phyloP scores from a whole-genome alignment of 2,113 vertebrate genomes.

The Xenus cinereus region DNA sequence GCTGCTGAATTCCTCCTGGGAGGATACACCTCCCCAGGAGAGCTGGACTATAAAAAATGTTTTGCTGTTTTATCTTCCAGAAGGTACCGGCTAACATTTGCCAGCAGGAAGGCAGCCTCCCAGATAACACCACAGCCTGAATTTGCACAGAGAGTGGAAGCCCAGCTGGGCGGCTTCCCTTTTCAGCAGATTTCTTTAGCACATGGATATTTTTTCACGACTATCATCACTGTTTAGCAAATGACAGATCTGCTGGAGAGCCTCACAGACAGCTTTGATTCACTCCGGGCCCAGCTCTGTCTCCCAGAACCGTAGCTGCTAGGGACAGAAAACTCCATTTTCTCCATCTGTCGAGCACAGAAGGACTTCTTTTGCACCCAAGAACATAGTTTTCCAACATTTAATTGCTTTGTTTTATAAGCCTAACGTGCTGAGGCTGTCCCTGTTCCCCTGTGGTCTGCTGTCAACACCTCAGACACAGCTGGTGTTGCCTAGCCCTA shows the following conservation, averaged over 20 bases:
- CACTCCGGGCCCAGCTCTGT: not conserved
- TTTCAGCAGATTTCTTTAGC: constrained; percentile 37
- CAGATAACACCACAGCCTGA: not conserved
- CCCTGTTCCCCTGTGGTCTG: not conserved
- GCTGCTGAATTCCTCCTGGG: not conserved
- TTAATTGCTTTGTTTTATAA: not conserved
- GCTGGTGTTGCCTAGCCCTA: not conserved
- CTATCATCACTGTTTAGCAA: constrained; percentile 20
- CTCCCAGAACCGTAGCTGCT: not conserved
- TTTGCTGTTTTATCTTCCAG: not conserved
- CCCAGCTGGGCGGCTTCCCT: constrained; percentile 43
- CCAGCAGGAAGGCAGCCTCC: not conserved
- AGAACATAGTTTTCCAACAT: not conserved
- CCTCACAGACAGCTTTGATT: not conserved
- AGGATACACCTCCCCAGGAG: not conserved
- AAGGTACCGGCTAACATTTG: constrained; percentile 18
- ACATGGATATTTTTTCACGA: constrained; percentile 43
- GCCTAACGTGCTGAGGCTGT: not conserved
- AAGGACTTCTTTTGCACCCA: not conserved
- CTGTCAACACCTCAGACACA: not conserved
- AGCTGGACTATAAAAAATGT: not conserved
- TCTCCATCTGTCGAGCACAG: not conserved
- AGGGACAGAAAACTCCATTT: not conserved
- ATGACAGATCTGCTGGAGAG: constrained; percentile 26
- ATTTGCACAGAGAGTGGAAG: not conserved